Conservation (phyloP, 1,140 invertebrate genomes). For the Papilio polyxenes region DNA sequence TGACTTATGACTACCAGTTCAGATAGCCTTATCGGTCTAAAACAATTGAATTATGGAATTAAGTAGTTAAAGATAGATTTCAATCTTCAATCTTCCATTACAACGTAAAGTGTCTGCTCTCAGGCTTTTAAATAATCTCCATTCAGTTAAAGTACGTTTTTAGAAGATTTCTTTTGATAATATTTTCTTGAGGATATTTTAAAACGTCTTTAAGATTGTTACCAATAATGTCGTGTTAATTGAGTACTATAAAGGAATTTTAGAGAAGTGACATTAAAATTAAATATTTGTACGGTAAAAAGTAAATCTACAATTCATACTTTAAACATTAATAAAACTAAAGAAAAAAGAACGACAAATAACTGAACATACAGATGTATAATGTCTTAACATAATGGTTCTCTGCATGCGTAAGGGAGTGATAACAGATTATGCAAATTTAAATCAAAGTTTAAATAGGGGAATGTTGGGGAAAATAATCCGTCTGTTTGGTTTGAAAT, state of each 20-base stretch:
- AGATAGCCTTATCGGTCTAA: too few species aligned
- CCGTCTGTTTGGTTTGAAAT: not conserved
- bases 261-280: too few species aligned
- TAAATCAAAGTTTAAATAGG: not conserved
- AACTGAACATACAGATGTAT: not conserved
- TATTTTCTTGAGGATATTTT: not conserved
- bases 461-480: constrained; percentile 1
- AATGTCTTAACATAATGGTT: not conserved
- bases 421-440: constrained; percentile 23
- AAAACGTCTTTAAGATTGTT: not conserved
- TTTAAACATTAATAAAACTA: not conserved
- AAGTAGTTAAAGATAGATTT: not conserved
- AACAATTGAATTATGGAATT: not conserved
- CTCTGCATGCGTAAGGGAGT: not conserved
- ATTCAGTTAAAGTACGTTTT: not conserved
- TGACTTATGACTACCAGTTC: not conserved
- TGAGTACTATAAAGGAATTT: too few species aligned
- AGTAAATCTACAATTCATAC: too few species aligned
- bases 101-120: not conserved
- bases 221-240: not conserved
- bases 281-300: too few species aligned
- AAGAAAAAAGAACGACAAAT: not conserved
- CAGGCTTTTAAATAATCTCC: not conserved
- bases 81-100: not conserved
- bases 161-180: not conserved